Base-by-base conservation (phyloP, 2,797 vertebrate species). In the Enteromius trimaculatus region DNA sequence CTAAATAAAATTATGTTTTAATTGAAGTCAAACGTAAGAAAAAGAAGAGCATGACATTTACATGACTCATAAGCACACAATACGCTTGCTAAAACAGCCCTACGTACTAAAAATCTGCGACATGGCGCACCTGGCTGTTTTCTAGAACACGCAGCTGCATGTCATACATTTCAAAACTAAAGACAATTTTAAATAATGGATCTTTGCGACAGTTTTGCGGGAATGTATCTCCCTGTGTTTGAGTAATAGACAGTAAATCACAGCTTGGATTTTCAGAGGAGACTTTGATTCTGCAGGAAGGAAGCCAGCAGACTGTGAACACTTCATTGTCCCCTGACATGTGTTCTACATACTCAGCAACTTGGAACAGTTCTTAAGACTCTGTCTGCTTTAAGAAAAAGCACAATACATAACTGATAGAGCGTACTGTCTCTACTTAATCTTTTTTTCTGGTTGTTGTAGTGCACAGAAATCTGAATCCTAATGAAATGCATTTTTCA, bases 271-370 rank as follows among this genome's bases (percentile, higher is more conserved):
- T 34, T 39, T 39, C 72, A 70, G 39, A 44, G 55, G 31, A 19
- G 39, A 71, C 68, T 89, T 90, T 88, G 75, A 89, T 86, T 91
- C 88, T 23, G 77, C 58, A 88, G 87, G 86, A 89, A 87, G 66
- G 26, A 88, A 77, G 88, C 87, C 87, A 91, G 83, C 49, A 80
- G 74, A 47, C 19, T 23, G 58, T 13, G 84, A 80, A 83, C 82
- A 81, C 70, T 77, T 82, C 55, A 72, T 31, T 69, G 76, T 87
- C 77, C n/a, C 69, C 34, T 71, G 85, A 68, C 65, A 68, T 72
- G 84, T 83, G 79, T 81, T 76, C 84, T 39, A 80, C 69, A 80
- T 85, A 53, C 44, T 76, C 64, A 72, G 60, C 85, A 58, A 58
- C 64, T 76, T 62, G 80, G 75, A 64, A 16, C 47, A 21, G 65